Base-by-base conservation (phyloP, 2,888 invertebrate genomes). In the Neoascia interrupta region DNA sequence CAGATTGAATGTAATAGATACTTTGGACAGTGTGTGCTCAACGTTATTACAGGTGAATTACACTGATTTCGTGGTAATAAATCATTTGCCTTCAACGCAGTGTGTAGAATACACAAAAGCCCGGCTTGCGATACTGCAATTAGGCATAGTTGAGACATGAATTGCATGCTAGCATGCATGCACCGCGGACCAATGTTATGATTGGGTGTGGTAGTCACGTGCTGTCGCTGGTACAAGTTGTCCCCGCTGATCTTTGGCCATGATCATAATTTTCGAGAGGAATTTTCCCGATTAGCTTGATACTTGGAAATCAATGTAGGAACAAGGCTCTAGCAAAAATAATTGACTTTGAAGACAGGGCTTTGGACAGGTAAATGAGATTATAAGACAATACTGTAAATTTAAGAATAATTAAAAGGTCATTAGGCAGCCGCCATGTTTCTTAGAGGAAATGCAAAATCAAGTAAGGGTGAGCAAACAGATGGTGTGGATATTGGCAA, bases 191-290 rank as follows among this genome's bases (percentile, higher is more conserved):
- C 21, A 34, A 19, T 16, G 28, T 66, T 51, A 56, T 43, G 72
- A 51, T 61, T 54, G 66, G 79, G 79, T 73, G 79, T 68, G 79
- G 72, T 61, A 49, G 51, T 68, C 79, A 79, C 79, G 79, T 79
- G 79, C 79, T 66, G 19, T 18, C 23, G 39, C 45, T 53, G 45
- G 54, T 64, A 64, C 53, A 41, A 60, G 34, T 47, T 73, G 54
- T 49, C 53, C 54, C 43, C 51, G 31, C 6, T 54, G 66, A 73
- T 79, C 79, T 68, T 68, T 73, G 43, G 61, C 72, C 66, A 61
- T 73, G 79, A 79, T 73, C 60, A 61, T n/a, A n/a, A n/a, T 61
- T 63, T 26, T 34, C 16, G 28, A 19, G 43, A 41, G 47, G 21
- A 43, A 31, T 51, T 36, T 15, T 75, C 61, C 49, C 21, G 37